Evolutionary conservation across 2,797 vertebrate genomes (phyloP).

Genomic region (Discoglossus pictus): DNA sequence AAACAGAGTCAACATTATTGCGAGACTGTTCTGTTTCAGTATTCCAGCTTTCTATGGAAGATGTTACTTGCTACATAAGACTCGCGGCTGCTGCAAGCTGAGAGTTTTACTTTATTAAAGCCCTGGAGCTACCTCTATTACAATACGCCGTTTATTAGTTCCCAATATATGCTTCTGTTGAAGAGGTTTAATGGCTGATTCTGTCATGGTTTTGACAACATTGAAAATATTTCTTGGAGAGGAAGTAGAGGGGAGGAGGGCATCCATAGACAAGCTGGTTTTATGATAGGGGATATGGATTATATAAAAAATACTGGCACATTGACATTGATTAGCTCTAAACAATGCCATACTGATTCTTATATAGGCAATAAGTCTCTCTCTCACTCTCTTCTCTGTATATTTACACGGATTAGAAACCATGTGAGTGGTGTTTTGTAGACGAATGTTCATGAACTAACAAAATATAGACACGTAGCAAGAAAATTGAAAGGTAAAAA

Average conservation of each 20-base stretch:
- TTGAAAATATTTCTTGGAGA: conserved; percentile 15
- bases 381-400: no score
- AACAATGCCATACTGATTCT: no score
- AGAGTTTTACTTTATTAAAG: conserved; percentile 40
- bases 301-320: no score
- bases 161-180: conserved; percentile 32
- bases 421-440: no score
- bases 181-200: conserved; percentile 15
- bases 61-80: conserved; percentile 36
- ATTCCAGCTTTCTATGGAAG: conserved; percentile 30
- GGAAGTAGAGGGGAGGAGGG: background rate
- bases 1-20: conserved; percentile 51
- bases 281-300: no score
- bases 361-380: no score
- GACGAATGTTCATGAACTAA: no score
- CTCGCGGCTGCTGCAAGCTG: conserved; percentile 14
- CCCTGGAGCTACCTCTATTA: conserved; percentile 41
- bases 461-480: no score
- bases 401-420: no score
- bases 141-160: conserved; percentile 48
- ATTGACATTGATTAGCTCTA: no score
- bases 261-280: no score
- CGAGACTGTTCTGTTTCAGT: conserved; percentile 34
- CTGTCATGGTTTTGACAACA: conserved; percentile 36
- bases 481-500: no score